These are phyloP conservation scores for Drosophila quinaria DNA, from an alignment of 2,888 invertebrate species.

Conservation along the genomic window DNA sequence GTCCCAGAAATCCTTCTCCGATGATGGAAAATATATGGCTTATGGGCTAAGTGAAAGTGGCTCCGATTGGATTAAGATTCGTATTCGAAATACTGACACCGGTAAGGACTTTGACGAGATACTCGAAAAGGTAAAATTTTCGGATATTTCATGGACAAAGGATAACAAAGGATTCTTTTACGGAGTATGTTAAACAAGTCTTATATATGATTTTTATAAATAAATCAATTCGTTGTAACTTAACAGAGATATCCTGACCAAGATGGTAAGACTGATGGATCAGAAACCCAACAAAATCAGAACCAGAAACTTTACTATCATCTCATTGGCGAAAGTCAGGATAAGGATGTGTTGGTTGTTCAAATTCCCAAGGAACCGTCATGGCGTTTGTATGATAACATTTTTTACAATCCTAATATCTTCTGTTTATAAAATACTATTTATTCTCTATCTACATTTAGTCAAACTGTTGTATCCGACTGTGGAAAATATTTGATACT, in stretches of 20 bases:
- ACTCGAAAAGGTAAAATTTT: conserved; percentile 96
- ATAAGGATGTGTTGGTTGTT: conserved; percentile 93
- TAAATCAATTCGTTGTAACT: background rate
- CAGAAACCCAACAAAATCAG: conserved; percentile 94
- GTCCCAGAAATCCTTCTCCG: conserved; percentile 92
- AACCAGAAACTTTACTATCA: conserved; percentile 98
- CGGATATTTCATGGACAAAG: conserved; percentile 96
- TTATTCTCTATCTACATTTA: conserved; percentile 79
- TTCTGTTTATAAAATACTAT: background rate
- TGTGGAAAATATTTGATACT: conserved; percentile 96
- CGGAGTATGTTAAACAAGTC: conserved; percentile 87
- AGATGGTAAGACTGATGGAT: conserved; percentile 94
- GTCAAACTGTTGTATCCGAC: conserved; percentile 94
- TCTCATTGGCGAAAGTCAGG: conserved; percentile 93
- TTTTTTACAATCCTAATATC: background rate
- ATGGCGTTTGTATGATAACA: conserved; percentile 92
- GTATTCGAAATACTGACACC: conserved; percentile 90
- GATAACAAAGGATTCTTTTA: conserved; percentile 98
- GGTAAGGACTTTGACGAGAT: conserved; percentile 95
- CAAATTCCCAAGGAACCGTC: conserved; percentile 96
- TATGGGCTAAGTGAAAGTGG: conserved; percentile 97
- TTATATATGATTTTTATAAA: background rate
- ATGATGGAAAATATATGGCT: conserved; percentile 95
- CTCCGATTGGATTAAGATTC: conserved; percentile 98
- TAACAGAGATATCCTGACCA: conserved; percentile 92